Base-by-base conservation (phyloP, 2,888 invertebrate genomes). In the Heliconius hortense region DNA sequence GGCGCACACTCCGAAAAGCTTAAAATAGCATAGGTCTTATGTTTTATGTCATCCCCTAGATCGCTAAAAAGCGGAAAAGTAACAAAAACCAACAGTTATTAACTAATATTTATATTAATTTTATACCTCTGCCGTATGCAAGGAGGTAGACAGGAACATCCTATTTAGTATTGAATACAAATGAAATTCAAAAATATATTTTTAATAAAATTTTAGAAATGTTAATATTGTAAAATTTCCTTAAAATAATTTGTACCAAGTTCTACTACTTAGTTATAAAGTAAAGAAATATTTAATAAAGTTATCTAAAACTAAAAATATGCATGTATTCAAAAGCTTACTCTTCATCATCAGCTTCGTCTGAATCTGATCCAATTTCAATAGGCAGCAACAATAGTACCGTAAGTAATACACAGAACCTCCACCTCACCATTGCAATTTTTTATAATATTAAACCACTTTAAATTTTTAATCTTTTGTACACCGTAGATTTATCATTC, bases 401-500 rank as follows among this genome's bases (percentile, higher is more conserved):
- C 64, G 89, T 89, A 81, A 93, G 81, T 76, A 90, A 81, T 75
- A 93, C 78, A 80, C 86, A 87, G 76, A 80, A 85, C 87, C 90
- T 86, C 92, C 92, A 92, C 83, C 88, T 87, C 75, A 92, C 86
- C 93, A 92, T 93, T 81, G 85, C 87, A 87, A 81, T 80, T 81
- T 80, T 78, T 74, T 77, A 79, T 77, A 79, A 74, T 76, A 73
- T 76, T 80, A 78, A 78, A 78, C 13, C 80, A 84, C 81, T 77
- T 69, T 78, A 80, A 83, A 82, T 39, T 86, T 85, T 80, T 82
- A 78, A 13, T 69, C 83, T 79, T 82, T 79, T 79, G 75, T 79
- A 86, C 87, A 89, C 90, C 81, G 84, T 85, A 83, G 83, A 90
- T 92, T 92, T 92, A 84, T 88, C 93, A 93, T 93, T 89, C 89